Base-by-base conservation (phyloP, 1,140 invertebrate species). In the Solenopsis fugax region DNA sequence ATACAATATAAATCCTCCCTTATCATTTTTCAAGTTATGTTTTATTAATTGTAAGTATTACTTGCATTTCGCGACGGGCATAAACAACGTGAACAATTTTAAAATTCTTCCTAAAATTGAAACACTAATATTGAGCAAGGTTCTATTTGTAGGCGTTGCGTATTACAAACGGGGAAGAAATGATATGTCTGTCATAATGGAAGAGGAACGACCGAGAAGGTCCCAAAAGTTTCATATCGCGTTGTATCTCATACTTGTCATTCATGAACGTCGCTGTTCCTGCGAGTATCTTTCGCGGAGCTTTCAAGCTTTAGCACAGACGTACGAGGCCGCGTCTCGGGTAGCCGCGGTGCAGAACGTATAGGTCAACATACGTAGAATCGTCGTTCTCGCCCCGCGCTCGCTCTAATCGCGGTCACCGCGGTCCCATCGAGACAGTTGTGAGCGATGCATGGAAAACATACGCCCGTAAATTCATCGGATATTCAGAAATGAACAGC, bases 401-500 rank as follows among this genome's bases (percentile, higher is more conserved):
- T 58, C 65, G 37, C 34, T 84, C 52, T 48, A 48, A 29, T 60
- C 80, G 54, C 56, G 56, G 69, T 67, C 13, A 29, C 24, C 69
- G 80, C 45, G 69, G 41, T 84, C 62, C 54, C 45, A 34, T 34
- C 69, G 69, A 84, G 69, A 84, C 69, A 84, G 80, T 73, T 41
- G 37, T 84, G 80, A 84, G 80, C 80, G 80, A 84, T 84, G 80
- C 41, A 80, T 41, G 41, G 41, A 78, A 78, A 64, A 45, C 76
- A 58, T 75, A 80, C 50, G 12, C 52, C 29, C 37, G 50, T 54
- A 60, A 58, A 72, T 72, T 75, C 50, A 76, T 81, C 52, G 75
- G 54, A 56, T 77, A 89, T 89, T 87, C 84, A 65, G 76, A 78
- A 89, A 87, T 60, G 71, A 64, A 45, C 86, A 67, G 67, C 65